A percentile compares a stretch with the other conserved stretches of the same genome.
Evolutionary conservation across 2,113 vertebrate genomes (phyloP).

Genomic region (Toxostoma redivivum): DNA sequence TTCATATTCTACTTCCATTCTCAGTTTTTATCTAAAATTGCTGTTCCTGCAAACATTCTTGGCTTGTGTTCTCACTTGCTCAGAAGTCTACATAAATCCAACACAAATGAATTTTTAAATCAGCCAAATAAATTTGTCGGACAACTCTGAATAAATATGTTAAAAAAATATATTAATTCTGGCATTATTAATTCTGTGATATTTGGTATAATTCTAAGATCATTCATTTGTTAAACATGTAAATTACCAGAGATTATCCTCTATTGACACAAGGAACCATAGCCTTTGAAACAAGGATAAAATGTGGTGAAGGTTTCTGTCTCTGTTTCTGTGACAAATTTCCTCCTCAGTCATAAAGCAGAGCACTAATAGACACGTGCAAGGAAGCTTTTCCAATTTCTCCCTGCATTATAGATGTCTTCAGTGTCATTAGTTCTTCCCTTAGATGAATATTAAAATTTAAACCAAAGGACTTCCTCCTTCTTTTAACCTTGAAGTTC

Average conservation of each 20-base stretch:
- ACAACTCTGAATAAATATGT: not conserved
- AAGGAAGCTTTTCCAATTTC: conserved; percentile 1
- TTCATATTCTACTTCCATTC: not conserved
- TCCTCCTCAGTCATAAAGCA: conserved; percentile 2
- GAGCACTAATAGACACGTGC: not conserved
- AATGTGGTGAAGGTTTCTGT: not conserved
- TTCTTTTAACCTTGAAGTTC: conserved; percentile 38
- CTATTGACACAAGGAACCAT: not conserved
- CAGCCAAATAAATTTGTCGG: not conserved
- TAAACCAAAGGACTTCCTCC: conserved; percentile 37
- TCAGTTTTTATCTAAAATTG: not conserved
- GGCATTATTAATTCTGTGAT: not conserved
- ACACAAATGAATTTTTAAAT: not conserved
- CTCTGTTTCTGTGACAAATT: not conserved
- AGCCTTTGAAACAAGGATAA: not conserved
- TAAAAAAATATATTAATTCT: not conserved
- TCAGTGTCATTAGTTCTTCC: conserved; percentile 21
- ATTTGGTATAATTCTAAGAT: not conserved
- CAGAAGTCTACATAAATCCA: not conserved
- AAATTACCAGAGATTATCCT: not conserved
- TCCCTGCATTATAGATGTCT: conserved; percentile 17
- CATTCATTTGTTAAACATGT: not conserved
- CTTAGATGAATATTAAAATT: conserved; percentile 36
- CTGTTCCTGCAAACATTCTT: not conserved
- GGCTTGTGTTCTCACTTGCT: not conserved